Conservation (phyloP, 1,140 invertebrate species). For the Megathymus violae region DNA sequence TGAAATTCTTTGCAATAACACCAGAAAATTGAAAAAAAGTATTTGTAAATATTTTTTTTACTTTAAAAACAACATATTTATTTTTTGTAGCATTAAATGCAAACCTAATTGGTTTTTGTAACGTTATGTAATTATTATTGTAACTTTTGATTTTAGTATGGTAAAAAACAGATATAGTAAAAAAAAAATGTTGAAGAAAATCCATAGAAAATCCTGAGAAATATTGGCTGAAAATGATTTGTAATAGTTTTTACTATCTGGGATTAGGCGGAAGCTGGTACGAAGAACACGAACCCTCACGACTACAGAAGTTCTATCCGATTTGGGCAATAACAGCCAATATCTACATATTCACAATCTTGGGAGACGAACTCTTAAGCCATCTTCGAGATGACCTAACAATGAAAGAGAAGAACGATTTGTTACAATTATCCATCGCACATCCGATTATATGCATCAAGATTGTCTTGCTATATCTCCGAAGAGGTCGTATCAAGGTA, state of each 20-base stretch:
- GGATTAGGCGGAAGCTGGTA: conserved; percentile 59
- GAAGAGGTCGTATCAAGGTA: conserved; percentile 35
- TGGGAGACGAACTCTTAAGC: conserved; percentile 44
- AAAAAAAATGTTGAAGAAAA: conserved; percentile 16
- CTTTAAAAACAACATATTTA: no score
- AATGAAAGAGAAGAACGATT: conserved; percentile 50
- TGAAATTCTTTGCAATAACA: no score
- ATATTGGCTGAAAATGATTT: conserved; percentile 49
- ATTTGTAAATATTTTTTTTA: no score
- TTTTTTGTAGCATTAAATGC: no score
- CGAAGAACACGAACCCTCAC: conserved; percentile 33
- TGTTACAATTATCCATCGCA: conserved; percentile 47
- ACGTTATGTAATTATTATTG: no score
- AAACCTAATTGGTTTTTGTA: no score
- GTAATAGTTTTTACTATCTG: conserved; percentile 45
- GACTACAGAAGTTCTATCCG: conserved; percentile 32
- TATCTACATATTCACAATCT: conserved; percentile 36
- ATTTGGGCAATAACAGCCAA: conserved; percentile 45
- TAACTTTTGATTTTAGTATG: no score
- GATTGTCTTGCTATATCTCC: conserved; percentile 40
- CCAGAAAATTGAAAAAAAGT: no score
- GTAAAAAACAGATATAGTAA: not conserved
- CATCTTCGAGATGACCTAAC: conserved; percentile 43
- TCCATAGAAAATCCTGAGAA: conserved; percentile 50
- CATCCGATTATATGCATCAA: conserved; percentile 44